Evolutionary conservation across 2,888 invertebrate genomes (phyloP).

Genomic region (Drosophila niveifrons): DNA sequence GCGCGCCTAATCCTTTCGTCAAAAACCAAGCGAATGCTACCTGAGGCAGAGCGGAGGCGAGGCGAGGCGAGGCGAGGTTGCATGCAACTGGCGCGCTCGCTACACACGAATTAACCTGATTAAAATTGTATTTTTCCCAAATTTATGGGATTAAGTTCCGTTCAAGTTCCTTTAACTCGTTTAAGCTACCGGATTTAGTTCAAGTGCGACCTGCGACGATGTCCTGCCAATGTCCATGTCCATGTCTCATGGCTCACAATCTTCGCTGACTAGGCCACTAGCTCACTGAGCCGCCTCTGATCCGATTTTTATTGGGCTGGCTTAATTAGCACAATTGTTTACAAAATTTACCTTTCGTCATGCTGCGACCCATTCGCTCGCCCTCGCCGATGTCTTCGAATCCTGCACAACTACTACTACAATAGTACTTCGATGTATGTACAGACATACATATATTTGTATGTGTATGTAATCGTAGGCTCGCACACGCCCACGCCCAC

Average conservation of each 20-base stretch:
- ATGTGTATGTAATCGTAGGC: conserved; percentile 52
- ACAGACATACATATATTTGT: no score
- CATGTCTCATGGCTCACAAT: not conserved
- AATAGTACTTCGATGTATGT: not conserved
- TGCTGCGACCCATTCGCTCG: conserved; percentile 40
- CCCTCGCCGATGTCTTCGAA: not conserved
- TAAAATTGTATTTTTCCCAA: conserved; percentile 81
- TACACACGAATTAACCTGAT: conserved; percentile 82
- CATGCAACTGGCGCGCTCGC: conserved; percentile 60
- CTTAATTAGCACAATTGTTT: conserved; percentile 84
- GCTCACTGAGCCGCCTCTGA: conserved; percentile 50
- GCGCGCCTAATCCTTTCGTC: conserved; percentile 64
- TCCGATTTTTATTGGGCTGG: conserved; percentile 78
- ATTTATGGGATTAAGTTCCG: conserved; percentile 83
- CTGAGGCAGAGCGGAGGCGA: not conserved
- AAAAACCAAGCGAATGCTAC: conserved; percentile 6
- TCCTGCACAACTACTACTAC: not conserved
- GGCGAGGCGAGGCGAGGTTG: not conserved
- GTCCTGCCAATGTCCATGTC: not conserved
- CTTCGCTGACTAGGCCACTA: conserved; percentile 1
- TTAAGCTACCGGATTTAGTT: conserved; percentile 83
- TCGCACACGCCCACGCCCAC: conserved; percentile 82
- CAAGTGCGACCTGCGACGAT: conserved; percentile 52
- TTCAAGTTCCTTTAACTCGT: conserved; percentile 83
- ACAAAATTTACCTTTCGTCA: conserved; percentile 83